Percentiles rank a stretch among this genome's conserved stretches.
Conservation (phyloP, 2,888 invertebrate genomes). For the Apodemia zela region DNA sequence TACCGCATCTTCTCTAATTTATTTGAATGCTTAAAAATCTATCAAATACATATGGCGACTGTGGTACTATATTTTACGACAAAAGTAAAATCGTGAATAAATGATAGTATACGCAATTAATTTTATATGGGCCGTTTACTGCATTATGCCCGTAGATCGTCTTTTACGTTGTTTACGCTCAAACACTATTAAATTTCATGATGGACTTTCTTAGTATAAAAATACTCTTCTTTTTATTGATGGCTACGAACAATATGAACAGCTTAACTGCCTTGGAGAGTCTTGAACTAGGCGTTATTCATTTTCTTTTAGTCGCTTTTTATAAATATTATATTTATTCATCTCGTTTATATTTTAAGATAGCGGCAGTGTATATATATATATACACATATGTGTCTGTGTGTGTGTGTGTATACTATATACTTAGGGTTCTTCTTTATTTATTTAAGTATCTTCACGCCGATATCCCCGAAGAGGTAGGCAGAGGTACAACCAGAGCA, state of each 20-base stretch:
- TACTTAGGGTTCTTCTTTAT: no score
- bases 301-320: neutral
- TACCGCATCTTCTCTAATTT: no score
- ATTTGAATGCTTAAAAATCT: no score
- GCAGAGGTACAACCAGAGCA: no score
- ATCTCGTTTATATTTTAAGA: neutral
- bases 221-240: neutral
- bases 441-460: no score
- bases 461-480: no score
- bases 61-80: no score
- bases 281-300: neutral
- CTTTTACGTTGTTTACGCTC: neutral
- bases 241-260: neutral
- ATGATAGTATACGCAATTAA: neutral
- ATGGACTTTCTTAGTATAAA: constrained; percentile 10
- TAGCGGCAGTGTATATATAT: neutral
- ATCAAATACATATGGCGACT: no score
- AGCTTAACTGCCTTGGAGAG: neutral
- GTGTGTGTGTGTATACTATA: no score
- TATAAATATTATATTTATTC: neutral
- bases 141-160: neutral
- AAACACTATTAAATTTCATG: constrained; percentile 8
- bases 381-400: no score
- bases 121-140: neutral
- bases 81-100: no score